A percentile compares a stretch with the other conserved stretches of the same genome.
Evolutionary conservation across 2,888 invertebrate species (phyloP).

Genomic region (Azorinus chamasolen): DNA sequence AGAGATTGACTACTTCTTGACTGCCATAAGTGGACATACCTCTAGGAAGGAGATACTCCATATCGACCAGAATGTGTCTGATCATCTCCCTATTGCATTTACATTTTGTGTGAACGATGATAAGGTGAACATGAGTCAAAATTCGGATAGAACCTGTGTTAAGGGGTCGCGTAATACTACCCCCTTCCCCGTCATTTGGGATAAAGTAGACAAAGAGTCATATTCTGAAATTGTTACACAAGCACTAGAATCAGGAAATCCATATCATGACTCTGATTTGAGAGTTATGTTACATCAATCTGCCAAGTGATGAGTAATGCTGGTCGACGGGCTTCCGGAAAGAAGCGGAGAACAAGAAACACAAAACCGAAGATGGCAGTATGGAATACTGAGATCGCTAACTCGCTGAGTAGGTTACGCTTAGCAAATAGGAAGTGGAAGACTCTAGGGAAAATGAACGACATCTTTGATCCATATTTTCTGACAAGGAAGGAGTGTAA

Average conservation of each 20-base stretch:
- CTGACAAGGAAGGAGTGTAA: background rate
- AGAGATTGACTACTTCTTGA: constrained; percentile 5
- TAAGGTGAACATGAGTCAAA: background rate
- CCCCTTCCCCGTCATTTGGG: no score
- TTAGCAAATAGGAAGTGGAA: background rate
- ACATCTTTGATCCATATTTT: background rate
- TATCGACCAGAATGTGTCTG: constrained; percentile 9
- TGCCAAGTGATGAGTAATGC: background rate
- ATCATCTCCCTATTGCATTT: constrained; percentile 8
- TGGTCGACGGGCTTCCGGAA: background rate
- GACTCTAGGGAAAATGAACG: background rate
- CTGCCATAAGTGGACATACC: background rate
- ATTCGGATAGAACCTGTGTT: background rate
- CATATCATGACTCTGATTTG: no score
- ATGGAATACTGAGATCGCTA: constrained; percentile 9
- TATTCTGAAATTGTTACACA: background rate
- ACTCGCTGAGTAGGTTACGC: background rate
- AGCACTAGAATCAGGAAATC: background rate
- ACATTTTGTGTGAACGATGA: background rate
- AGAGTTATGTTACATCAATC: background rate
- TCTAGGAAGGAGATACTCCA: background rate
- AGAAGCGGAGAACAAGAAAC: background rate
- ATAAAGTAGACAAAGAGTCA: constrained; percentile 12
- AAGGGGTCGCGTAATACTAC: background rate
- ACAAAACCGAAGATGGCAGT: constrained; percentile 11